Conservation (phyloP, 92 coral and sea anemone genomes). For the Blastomussa wellsi region DNA sequence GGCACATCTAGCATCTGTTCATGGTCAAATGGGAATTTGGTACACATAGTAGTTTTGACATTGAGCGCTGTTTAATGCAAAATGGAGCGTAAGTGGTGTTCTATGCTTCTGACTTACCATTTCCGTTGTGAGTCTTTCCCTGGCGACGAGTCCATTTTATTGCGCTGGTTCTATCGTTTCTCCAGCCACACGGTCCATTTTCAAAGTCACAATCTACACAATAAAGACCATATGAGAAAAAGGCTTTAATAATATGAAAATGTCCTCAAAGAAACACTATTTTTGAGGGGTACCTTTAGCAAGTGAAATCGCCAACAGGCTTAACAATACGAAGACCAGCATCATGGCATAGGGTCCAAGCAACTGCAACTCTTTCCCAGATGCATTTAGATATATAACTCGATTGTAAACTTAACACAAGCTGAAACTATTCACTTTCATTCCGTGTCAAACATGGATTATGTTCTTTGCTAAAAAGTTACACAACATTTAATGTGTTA, state of each 20-base stretch:
- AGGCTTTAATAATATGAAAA: neutral
- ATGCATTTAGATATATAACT: neutral
- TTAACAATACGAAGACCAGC: constrained; percentile 1
- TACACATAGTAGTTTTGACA: too few species aligned
- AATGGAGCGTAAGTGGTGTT: too few species aligned
- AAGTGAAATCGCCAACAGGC: constrained; percentile 2
- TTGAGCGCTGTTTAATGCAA: too few species aligned
- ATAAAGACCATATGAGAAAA: neutral
- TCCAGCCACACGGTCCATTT: constrained; percentile 52
- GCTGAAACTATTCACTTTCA: constrained; percentile 18
- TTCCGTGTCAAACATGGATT: neutral
- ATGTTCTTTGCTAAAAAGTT: neutral
- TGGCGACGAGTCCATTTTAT: constrained; percentile 43
- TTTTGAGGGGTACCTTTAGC: constrained; percentile 1
- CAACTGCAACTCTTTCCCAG: neutral
- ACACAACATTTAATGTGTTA: neutral
- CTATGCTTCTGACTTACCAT: neutral
- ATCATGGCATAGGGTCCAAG: neutral
- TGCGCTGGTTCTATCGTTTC: constrained; percentile 3
- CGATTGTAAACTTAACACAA: neutral
- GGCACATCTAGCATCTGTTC: too few species aligned
- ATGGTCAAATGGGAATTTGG: too few species aligned
- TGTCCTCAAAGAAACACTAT: neutral
- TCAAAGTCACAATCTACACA: constrained; percentile 38
- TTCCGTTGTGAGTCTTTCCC: constrained; percentile 24